Evolutionary conservation across 2,888 invertebrate species (phyloP), one percentile per base, ranked within the genome.

Genomic region (Limulus polyphemus): DNA sequence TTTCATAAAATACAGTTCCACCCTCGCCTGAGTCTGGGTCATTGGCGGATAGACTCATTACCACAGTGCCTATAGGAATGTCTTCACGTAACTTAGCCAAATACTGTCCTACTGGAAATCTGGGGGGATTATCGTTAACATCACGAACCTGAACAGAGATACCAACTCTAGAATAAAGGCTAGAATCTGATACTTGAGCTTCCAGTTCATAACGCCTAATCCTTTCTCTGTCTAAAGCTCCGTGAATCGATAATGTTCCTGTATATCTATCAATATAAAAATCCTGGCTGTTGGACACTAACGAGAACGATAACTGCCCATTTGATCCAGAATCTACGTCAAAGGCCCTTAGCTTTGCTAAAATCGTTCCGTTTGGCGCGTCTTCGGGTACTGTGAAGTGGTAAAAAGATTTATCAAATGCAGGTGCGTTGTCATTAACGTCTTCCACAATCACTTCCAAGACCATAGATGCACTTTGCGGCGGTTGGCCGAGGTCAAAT

Each of bases 381-480:
- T 87, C 88, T 76, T 97, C 95, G 0, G 87, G 84, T 0, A 95
- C 86, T 58, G 86, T 82, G 72, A 92, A 88, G 73, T 87, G 88
- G 1, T 64, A 67, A 17, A 64, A 77, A 0, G 86, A 79, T 73
- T 88, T 87, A 70, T 86, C 85, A 74, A 97, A 92, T 68, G 84
- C 83, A 0, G 97, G 97, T 3, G 86, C 82, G 76, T 94, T 93
- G 76, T 95, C 95, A 76, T 94, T 93, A 2, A 89, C 86, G 75
- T 94, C 93, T 14, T 88, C 78, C 10, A 94, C 84, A 4, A 84
- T 85, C 57, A 93, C 83, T 3, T 88, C 85, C 13, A 89, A 79
- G 69, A 87, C 80, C 65, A 86, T 83, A 0, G 88, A 90, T 0
- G 83, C 80, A 0, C 87, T 84, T 73, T 88, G 88, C 70, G 86